Evolutionary conservation across 2,888 invertebrate genomes (phyloP), one percentile per base, ranked within the genome.

Genomic region (Pristionchus fissidentatus): DNA sequence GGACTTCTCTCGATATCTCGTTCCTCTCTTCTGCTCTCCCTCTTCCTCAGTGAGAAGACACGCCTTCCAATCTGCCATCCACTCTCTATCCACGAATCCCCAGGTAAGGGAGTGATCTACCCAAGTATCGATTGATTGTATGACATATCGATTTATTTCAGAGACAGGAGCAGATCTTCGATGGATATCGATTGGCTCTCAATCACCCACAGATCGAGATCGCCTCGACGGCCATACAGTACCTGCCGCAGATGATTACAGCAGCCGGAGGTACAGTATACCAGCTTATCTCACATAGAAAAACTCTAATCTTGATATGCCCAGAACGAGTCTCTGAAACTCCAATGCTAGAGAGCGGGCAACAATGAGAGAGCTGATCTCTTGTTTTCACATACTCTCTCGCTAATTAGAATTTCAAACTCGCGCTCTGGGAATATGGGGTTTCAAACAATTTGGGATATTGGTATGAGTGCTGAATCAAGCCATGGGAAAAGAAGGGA

Each of bases 11-110:
- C 62, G 60, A 5, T 62, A 57, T n/a, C 46, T 81, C 4, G 13
- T 81, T 22, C 80, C 80, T 46, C 80, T 81, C 32, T 81, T 81
- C 46, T 81, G 43, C 22, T 81, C 80, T 60, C 62, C 80, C 46
- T 81, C 80, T 3, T 62, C 62, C 7, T 81, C 80, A 35, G 35
- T 81, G 7, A 60, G 80, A 60, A 41, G 80, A 43, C 80, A 81
- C 22, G 41, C 80, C n/a, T 15, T 81, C 19, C 80, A 81, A 62
- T 60, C 80, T 8, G 80, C 80, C 60, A 62, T 81, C 46, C 22
- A 38, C 4, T 26, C 80, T 4, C 46, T 81, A 32, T 41, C 80
- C n/a, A 35, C 62, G n/a, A 62, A 62, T 62, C 62, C 80, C 26
- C 55, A 79, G 79, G 79, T 79, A 19, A 38, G 35, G 26, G n/a